Evolutionary conservation across 2,888 invertebrate genomes (phyloP), one percentile per base, ranked within the genome.

Genomic region (Coronaproctus castanopsis): DNA sequence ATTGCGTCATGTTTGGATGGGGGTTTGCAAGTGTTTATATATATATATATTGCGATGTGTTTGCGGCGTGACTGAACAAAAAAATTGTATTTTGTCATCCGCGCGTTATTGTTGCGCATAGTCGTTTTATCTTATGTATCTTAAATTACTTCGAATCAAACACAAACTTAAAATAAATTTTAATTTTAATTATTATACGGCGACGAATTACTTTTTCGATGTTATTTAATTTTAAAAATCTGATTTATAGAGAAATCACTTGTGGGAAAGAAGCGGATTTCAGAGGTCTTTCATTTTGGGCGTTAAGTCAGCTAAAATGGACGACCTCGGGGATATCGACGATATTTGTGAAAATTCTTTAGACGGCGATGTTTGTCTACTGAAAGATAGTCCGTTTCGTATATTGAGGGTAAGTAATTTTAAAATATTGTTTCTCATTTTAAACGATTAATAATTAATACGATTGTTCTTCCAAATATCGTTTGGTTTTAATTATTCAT

Each of bases 321-420:
- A 14, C 14, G 36, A 36, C 5, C 14, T 36, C 14, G 36, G 36
- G 8, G 14, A 14, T 36, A 36, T 36, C 14, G 14, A 5, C 5
- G 14, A 36, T 36, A 36, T 36, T 36, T 36, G 36, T 5, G 36
- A 36, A 36, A 36, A 36, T 36, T 36, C 60, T 1, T 57, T 68
- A 21, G 67, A 68, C 52, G 76, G 78, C 2, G 80, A 82, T 56
- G 80, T 87, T 3, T 87, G 87, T 67, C 73, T 84, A 18, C 77
- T 87, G 66, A 78, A 80, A 49, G 85, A 87, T 68, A 87, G 83
- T 66, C 85, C 85, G 0, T 84, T 77, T 67, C 73, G 84, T 64
- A 83, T 85, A 64, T 70, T 83, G 18, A 75, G 82, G 76, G 85
- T 84, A 71, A 77, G 80, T 76, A 55, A 20, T 24, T 18, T 21